Evolutionary conservation across 2,113 vertebrate species (phyloP), one percentile per base, ranked within the genome.

Genomic region (Anthoscopus minutus): DNA sequence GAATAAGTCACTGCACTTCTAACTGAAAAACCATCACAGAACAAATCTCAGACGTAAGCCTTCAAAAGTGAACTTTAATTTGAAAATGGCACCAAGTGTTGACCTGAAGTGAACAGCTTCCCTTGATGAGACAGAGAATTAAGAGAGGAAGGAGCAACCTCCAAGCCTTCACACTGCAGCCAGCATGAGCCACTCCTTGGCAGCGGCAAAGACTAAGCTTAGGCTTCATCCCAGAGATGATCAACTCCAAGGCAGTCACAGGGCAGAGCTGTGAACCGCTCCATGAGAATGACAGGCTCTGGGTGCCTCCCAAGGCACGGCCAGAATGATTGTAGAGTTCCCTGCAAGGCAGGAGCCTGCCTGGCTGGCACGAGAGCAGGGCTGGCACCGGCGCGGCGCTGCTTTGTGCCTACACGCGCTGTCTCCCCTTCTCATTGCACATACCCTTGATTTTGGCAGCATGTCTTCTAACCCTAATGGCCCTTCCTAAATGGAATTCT

Each of bases 51-150:
- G 65, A 53, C 82, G 23, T 15, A 25, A 89, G 85, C 66, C 57
- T 91, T 93, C 81, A 88, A 96, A 76, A 83, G 66, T 72, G 67
- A 91, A 88, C 80, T 94, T 81, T 25, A 93, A 94, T 91, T 94
- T 89, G 81, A 93, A 95, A 92, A 94, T 45, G 60, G 92, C 72
- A 83, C 27, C 56, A 45, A 57, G 72, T 54, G 74, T 66, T 91
- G 85, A 96, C 81, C 90, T 42, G 35, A 61, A 84, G 51, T 1
- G 15, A 93, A 60, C 53, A 64, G 79, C 69, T 76, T 78, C 50
- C 77, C 69, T 56, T 65, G 57, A 81, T 9, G 8, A 95, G 50
- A 58, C 54, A 40, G 67, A 58, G n/a, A 91, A 70, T 65, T 73
- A 86, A n/a, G 50, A 92, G 42, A 85, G 17, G 51, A 73, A 78